phyloP scores from a whole-genome alignment of 2,888 invertebrate genomes.

The Campaea margaritaria region DNA sequence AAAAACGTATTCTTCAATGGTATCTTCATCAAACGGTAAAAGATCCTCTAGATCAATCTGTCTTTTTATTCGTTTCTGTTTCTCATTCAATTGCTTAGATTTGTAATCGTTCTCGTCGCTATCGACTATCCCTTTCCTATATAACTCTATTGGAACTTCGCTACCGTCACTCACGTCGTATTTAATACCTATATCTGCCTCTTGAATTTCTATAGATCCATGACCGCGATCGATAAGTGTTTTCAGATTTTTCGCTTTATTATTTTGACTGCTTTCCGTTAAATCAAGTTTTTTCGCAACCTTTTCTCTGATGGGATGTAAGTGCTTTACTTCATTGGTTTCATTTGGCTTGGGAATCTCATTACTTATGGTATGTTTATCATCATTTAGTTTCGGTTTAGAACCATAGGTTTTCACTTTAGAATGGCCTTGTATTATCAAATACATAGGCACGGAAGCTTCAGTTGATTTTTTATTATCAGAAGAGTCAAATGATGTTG shows the following conservation, averaged over 20 bases:
- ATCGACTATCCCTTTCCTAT: constrained; percentile 86
- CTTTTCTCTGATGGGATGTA: constrained; percentile 79
- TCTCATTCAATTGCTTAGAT: constrained; percentile 43
- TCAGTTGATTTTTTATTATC: constrained; percentile 62
- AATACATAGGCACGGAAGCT: constrained; percentile 87
- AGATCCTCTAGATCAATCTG: constrained; percentile 76
- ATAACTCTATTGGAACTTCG: constrained; percentile 82
- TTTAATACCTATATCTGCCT: constrained; percentile 84
- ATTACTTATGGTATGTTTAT: constrained; percentile 70
- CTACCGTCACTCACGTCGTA: constrained; percentile 85
- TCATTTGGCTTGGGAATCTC: constrained; percentile 82
- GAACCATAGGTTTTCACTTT: constrained; percentile 94
- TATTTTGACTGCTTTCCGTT: constrained; percentile 55
- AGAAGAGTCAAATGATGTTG: constrained; percentile 75
- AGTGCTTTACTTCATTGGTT: constrained; percentile 84
- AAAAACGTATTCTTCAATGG: constrained; percentile 72
- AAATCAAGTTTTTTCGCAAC: constrained; percentile 62
- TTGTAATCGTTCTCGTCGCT: constrained; percentile 74
- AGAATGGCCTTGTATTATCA: constrained; percentile 94
- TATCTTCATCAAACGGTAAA: constrained; percentile 75
- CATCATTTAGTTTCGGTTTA: constrained; percentile 73
- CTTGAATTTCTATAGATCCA: constrained; percentile 85
- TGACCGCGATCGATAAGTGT: constrained; percentile 69
- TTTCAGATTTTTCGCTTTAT: constrained; percentile 71
- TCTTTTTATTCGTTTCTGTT: constrained; percentile 60